Percentiles rank a stretch among this genome's conserved stretches.
These are phyloP conservation scores for Drosophila tristis DNA, from an alignment of 1,140 invertebrate genomes.

Conservation along the genomic window DNA sequence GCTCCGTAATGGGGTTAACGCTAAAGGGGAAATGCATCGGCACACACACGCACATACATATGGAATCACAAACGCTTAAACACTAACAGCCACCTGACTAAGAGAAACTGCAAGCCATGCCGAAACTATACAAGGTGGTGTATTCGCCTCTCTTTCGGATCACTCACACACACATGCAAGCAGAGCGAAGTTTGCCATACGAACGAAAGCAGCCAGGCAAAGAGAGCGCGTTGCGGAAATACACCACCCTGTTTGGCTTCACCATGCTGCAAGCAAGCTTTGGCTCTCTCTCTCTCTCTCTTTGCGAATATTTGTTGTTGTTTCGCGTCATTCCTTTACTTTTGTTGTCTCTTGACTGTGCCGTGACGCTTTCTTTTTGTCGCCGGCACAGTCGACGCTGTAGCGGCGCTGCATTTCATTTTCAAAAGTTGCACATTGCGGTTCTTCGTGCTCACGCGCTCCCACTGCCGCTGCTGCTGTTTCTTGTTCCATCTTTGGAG, in stretches of 20 bases:
- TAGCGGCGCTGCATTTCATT: slow-evolving; percentile 66
- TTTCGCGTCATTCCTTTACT: slow-evolving; percentile 21
- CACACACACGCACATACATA: neutral
- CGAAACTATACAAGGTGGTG: too few relatives aligned
- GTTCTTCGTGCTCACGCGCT: slow-evolving; percentile 34
- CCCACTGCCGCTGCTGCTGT: slow-evolving; percentile 35
- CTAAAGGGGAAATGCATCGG: slow-evolving; percentile 37
- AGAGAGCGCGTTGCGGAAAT: too few relatives aligned
- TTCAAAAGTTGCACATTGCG: slow-evolving; percentile 74
- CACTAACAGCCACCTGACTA: slow-evolving; percentile 4
- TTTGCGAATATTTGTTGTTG: slow-evolving; percentile 20
- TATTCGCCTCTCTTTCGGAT: too few relatives aligned
- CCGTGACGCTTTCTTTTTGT: slow-evolving; percentile 64
- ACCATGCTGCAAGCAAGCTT: slow-evolving; percentile 1
- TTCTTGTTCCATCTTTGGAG: slow-evolving; percentile 21
- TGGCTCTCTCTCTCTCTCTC: slow-evolving; percentile 35
- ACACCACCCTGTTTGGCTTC: too few relatives aligned
- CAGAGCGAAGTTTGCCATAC: too few relatives aligned
- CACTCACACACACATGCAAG: too few relatives aligned
- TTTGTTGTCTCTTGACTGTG: slow-evolving; percentile 8
- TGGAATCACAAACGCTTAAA: neutral
- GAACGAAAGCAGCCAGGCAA: too few relatives aligned
- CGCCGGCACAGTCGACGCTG: slow-evolving; percentile 39
- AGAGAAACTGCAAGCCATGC: slow-evolving; percentile 33
- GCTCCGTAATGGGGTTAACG: neutral